Conservation (phyloP, 1,140 invertebrate genomes). For the Plodia interpunctella region DNA sequence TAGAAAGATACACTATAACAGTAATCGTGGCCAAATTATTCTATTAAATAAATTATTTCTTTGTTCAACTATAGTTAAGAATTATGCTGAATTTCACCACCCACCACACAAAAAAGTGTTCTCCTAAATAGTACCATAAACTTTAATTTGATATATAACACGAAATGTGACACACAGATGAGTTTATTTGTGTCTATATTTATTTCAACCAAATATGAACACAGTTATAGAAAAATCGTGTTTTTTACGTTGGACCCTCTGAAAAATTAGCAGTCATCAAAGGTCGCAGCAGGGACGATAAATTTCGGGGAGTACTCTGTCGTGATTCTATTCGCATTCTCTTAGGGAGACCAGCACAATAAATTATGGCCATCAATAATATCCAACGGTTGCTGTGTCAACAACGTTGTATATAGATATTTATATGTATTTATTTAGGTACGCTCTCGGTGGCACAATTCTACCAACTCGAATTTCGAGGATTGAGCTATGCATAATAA, state of each 20-base stretch:
- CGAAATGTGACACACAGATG: no score
- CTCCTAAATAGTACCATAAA: no score
- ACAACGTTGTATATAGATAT: slow-evolving; percentile 43
- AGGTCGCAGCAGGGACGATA: slow-evolving; percentile 41
- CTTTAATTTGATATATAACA: no score
- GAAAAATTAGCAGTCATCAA: slow-evolving; percentile 57
- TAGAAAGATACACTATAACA: no score
- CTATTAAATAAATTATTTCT: no score
- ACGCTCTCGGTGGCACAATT: slow-evolving; percentile 23
- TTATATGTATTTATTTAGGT: slow-evolving; percentile 36
- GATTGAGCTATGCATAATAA: slow-evolving; percentile 32
- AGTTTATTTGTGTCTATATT: background rate
- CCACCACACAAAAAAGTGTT: no score
- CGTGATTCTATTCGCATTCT: slow-evolving; percentile 50
- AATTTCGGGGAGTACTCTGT: slow-evolving; percentile 43
- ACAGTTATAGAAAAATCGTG: slow-evolving; percentile 11
- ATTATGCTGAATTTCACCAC: no score
- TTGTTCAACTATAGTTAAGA: no score
- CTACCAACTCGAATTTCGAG: slow-evolving; percentile 17
- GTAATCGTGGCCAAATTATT: no score
- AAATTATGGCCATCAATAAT: slow-evolving; percentile 63
- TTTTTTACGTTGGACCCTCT: slow-evolving; percentile 31
- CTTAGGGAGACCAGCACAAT: slow-evolving; percentile 44
- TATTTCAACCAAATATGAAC: no score
- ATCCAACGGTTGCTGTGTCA: slow-evolving; percentile 47